Percentiles rank a stretch among this genome's conserved stretches.
Conservation (phyloP, 1,140 invertebrate genomes). For the Drosophila triauraria region DNA sequence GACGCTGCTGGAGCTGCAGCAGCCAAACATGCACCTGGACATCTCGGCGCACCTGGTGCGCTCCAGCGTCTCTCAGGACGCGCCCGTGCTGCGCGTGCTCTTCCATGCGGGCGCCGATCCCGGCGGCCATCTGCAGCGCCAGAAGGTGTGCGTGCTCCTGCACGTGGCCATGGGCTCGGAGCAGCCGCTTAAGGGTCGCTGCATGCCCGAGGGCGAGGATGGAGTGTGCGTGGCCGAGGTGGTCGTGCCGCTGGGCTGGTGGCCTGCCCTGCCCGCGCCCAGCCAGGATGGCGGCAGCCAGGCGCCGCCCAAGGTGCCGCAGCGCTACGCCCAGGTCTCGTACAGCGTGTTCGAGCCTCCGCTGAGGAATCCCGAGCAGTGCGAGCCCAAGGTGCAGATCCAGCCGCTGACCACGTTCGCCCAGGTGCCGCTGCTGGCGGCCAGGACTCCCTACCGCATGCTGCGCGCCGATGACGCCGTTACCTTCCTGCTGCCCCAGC, state of each 20-base stretch:
- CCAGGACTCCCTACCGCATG: slow-evolving; percentile 93
- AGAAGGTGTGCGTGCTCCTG: slow-evolving; percentile 90
- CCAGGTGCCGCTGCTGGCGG: slow-evolving; percentile 89
- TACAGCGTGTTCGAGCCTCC: slow-evolving; percentile 94
- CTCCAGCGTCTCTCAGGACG: slow-evolving; percentile 92
- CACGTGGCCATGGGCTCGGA: slow-evolving; percentile 89
- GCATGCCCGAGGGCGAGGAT: slow-evolving; percentile 94
- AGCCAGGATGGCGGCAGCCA: slow-evolving; percentile 86
- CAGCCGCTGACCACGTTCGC: slow-evolving; percentile 87
- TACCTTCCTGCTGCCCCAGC: slow-evolving; percentile 94
- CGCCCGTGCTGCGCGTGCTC: slow-evolving; percentile 93
- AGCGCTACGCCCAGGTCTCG: slow-evolving; percentile 90
- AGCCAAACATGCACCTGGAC: slow-evolving; percentile 91
- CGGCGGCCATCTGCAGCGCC: slow-evolving; percentile 85
- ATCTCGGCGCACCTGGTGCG: slow-evolving; percentile 96
- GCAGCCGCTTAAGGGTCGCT: slow-evolving; percentile 90
- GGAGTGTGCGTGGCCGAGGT: slow-evolving; percentile 94
- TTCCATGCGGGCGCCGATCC: slow-evolving; percentile 95
- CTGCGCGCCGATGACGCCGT: slow-evolving; percentile 91
- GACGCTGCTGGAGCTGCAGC: slow-evolving; percentile 87
- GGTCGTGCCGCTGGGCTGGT: slow-evolving; percentile 93
- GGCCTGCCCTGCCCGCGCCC: slow-evolving; percentile 90
- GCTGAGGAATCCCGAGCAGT: slow-evolving; percentile 88
- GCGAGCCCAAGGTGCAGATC: slow-evolving; percentile 91
- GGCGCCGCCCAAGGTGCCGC: slow-evolving; percentile 88